Evolutionary conservation across 2,888 invertebrate genomes (phyloP).

Genomic region (Phortica okadai): DNA sequence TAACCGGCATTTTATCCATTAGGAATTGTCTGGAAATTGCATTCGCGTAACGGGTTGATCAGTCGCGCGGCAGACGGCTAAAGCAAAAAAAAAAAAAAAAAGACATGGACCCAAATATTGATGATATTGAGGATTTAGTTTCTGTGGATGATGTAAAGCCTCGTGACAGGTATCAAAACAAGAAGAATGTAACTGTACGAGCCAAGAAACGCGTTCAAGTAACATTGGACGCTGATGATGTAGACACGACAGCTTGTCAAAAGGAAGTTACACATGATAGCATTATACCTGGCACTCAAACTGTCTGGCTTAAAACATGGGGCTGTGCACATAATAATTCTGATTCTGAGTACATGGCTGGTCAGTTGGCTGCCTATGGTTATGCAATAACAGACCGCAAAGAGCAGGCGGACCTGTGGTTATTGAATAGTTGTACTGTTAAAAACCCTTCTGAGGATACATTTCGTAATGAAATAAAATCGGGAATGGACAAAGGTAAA

Average conservation of each 20-base stretch:
- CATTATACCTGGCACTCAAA: conserved; percentile 85
- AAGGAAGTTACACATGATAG: conserved; percentile 78
- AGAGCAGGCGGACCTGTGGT: conserved; percentile 91
- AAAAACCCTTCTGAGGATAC: conserved; percentile 98
- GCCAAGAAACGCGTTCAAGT: conserved; percentile 78
- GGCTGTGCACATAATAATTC: conserved; percentile 99
- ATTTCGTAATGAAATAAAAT: conserved; percentile 90
- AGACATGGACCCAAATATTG: conserved; percentile 76
- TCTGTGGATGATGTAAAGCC: conserved; percentile 88
- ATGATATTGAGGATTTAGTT: conserved; percentile 91
- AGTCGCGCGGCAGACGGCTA: no score
- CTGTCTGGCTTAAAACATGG: conserved; percentile 94
- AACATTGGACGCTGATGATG: conserved; percentile 41
- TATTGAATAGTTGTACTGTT: conserved; percentile 98
- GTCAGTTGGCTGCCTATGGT: conserved; percentile 91
- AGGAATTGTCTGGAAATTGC: no score
- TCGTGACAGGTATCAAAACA: conserved; percentile 85
- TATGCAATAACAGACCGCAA: conserved; percentile 90
- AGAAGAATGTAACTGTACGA: conserved; percentile 83
- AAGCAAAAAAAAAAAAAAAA: no score
- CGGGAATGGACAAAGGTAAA: conserved; percentile 85
- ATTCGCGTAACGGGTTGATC: no score
- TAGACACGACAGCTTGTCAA: conserved; percentile 38
- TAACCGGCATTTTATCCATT: no score
- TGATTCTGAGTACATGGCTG: conserved; percentile 99